Base-by-base conservation (phyloP, 2,797 vertebrate species). In the Pangasius sanitwongsei region DNA sequence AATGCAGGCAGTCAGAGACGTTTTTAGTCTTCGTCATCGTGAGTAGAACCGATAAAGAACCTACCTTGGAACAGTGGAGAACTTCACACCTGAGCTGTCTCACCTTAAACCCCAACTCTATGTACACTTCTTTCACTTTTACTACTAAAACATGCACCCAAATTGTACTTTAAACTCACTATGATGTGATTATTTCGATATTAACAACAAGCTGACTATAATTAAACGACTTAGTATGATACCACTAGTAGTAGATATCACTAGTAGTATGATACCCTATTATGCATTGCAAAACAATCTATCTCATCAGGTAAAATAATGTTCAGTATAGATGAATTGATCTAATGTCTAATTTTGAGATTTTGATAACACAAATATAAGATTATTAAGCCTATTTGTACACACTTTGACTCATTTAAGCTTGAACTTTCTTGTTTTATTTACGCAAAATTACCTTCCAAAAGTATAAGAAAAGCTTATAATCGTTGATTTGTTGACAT, bases 1-100 rank as follows among this genome's bases (percentile, higher is more conserved):
- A 89, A 82, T 70, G 48, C 86, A 81, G 9, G 72, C 92, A 69
- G 69, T 69, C 86, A 69, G 77, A 37, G 57, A 61, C 20, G 6
- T 31, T 80, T 86, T 87, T 78, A 48, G 18, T 75, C 41, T 48
- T 61, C 8, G n/a, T 85, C 31, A 15, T 57, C 8, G 12, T 25
- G 67, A 55, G 65, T 55, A 25, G 41, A 55, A 69, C 69, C 8
- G 4, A 50, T n/a, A 48, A 31, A 63, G 16, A 77, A 77, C 55
- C 15, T 63, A 77, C 55, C 15, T 20, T 0, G 5, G n/a, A 80
- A 55, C 7, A n/a, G 85, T 41, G 34, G n/a, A 48, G 82, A 84
- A 50, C 44, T 67, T 50, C 25, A 67, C 61, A 31, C 82, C 25
- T 59, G 53, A 50, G n/a, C 48, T 8, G 15, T 48, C 25, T 5